Percentiles rank a stretch among this genome's conserved stretches.
These are phyloP conservation scores for Chrysemys picta DNA, from an alignment of 2,113 vertebrate species.

Conservation along the genomic window DNA sequence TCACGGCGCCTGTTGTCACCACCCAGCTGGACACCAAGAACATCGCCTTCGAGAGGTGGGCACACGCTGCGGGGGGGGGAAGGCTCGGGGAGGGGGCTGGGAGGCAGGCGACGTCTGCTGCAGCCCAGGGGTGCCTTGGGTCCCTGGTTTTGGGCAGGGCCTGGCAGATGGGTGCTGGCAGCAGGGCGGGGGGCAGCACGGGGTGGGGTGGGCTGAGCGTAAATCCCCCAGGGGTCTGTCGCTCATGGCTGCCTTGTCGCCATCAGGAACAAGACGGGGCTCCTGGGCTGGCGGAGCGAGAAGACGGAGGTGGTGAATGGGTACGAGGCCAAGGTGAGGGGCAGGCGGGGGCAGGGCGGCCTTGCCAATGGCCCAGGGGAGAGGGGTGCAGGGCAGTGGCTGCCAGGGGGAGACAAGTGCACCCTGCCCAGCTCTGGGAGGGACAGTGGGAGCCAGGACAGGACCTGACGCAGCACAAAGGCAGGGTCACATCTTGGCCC, in stretches of 20 bases:
- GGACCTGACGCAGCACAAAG: neutral
- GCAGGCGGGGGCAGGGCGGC: neutral
- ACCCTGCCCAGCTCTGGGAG: neutral
- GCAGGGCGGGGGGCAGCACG: neutral
- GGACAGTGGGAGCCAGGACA: neutral
- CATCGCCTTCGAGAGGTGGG: slow-evolving; percentile 96
- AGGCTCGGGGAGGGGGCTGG: neutral
- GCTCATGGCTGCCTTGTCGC: neutral
- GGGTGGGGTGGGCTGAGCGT: too few species aligned
- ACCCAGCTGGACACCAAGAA: slow-evolving; percentile 98
- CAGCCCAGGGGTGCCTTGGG: fast-evolving
- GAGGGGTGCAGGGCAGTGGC: neutral
- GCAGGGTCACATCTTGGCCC: neutral
- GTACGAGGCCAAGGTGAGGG: slow-evolving; percentile 95
- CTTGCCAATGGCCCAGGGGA: neutral
- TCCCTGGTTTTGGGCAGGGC: neutral
- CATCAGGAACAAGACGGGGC: slow-evolving; percentile 94
- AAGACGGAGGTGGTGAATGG: slow-evolving; percentile 96
- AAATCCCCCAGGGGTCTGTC: neutral
- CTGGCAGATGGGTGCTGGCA: neutral
- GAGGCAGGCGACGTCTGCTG: neutral
- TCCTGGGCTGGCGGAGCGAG: slow-evolving; percentile 97
- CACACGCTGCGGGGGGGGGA: too few species aligned
- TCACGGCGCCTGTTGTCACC: slow-evolving; percentile 92
- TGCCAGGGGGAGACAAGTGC: neutral